Base-by-base conservation (phyloP, 2,113 vertebrate genomes). In the Pygoscelis antarcticus region DNA sequence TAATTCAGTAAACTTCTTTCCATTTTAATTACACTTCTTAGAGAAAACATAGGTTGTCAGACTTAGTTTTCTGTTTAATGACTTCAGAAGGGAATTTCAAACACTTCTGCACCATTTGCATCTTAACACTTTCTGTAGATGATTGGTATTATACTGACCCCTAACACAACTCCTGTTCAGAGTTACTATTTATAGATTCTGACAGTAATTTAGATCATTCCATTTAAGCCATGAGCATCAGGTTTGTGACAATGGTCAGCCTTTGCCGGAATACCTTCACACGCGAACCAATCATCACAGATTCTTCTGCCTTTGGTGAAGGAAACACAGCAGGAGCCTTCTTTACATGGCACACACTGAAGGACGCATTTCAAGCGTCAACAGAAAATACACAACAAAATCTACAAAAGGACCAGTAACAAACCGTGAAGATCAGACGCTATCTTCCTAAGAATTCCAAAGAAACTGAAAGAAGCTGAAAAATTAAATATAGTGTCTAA, bases 251-350 rank as follows among this genome's bases (percentile, higher is more conserved):
- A 74, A 26, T 2, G 16, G 18, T 34, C 52, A 76, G 3, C 18
- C 26, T 68, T 49, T 27, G 15, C 27, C 40, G 44, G 26, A 89
- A 92, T 1, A 54, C 15, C 20, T 49, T 64, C 65, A 57, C 10
- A 11, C 0, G 0, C 3, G 2, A 61, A 30, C 15, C 40, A 34
- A 6, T 23, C 32, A 20, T 30, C 13, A 47, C 21, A 69, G 7
- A 36, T 30, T 60, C 54, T 42, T 68, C 65, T 47, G 34, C 46
- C 46, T 44, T 32, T 22, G 38, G 46, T 23, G 57, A 71, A 34
- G 40, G 55, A 62, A 71, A 54, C 27, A 15, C 23, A 46, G 40
- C 47, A 47, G 66, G 14, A 54, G 34, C 40, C 32, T 54, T 18
- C 44, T 29, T 49, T 11, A 55, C 16, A 7, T 0, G 2, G 76